Base-by-base conservation (phyloP, 2,113 vertebrate species). In the Perca schrenkii region DNA sequence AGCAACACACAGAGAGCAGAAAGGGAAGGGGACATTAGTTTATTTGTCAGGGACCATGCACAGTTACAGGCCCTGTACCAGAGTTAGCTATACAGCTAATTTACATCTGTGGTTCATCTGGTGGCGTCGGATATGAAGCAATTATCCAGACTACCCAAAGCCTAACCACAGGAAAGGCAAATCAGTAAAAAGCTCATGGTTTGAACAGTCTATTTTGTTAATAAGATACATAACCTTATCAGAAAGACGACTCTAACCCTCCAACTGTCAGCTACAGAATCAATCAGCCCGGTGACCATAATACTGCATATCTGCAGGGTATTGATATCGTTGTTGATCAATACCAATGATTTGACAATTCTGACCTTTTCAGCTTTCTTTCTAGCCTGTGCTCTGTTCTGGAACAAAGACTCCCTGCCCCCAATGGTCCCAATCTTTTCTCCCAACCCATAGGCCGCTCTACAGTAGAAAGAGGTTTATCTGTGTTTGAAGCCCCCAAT, bases 281-380 rank as follows among this genome's bases (percentile, higher is more conserved):
- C 66, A 79, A 65, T 62, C 73, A 78, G 61, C 58, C 22, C 65
- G 64, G 53, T 54, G 57, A 71, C 79, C 28, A 21, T 31, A 62
- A 64, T 13, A 52, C 70, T 61, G 13, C 57, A 61, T 28, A 63
- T 74, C 73, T 60, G 31, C 57, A 72, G 65, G 64, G 65, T 52
- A 62, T 63, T 79, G 77, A 73, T 75, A 76, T 50, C 4, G 14
- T n/a, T 34, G 15, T 10, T 68, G 70, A 74, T 83, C 82, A 54
- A 69, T 83, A 76, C 13, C 68, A 65, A 56, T 67, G 69, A 54
- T 49, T 34, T 3, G n/a, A 21, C 1, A 54, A 47, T 28, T 54
- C 40, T 70, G 78, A 69, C 36, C 72, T 77, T 64, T 83, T 50
- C 25, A 25, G 64, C 34, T 64, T 56, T 31, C 46, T 79, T 52